Percentiles rank a stretch among this genome's conserved stretches.
These are phyloP conservation scores for Rhinatrema bivittatum DNA, from an alignment of 2,797 vertebrate species.

Conservation along the genomic window DNA sequence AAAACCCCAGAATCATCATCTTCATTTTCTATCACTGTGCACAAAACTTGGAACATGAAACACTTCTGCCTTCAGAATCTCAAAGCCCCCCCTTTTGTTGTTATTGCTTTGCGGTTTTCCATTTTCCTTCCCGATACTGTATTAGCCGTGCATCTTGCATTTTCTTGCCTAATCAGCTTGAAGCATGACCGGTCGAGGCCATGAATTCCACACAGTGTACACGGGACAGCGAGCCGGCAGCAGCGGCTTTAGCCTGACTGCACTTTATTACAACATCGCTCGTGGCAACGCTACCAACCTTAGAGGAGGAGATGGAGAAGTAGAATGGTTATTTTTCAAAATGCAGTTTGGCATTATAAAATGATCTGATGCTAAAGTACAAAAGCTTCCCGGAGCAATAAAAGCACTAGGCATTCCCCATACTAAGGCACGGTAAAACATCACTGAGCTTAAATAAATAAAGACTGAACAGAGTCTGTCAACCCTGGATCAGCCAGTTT, in stretches of 20 bases:
- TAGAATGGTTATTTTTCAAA: conserved; percentile 42
- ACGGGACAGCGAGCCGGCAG: conserved; percentile 22
- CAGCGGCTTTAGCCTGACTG: conserved; percentile 20
- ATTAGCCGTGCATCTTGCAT: too few relatives aligned
- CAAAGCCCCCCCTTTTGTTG: too few relatives aligned
- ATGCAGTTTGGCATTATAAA: conserved; percentile 44
- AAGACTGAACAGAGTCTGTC: too few relatives aligned
- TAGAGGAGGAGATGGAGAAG: conserved; percentile 31
- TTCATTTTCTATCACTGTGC: too few relatives aligned
- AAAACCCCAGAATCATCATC: too few relatives aligned
- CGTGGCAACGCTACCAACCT: conserved; percentile 27
- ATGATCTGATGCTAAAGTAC: conserved; percentile 44
- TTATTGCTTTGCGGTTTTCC: too few relatives aligned
- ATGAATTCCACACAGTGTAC: conserved; percentile 15
- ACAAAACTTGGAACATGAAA: too few relatives aligned
- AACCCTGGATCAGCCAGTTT: too few relatives aligned
- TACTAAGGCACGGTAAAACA: conserved; percentile 8
- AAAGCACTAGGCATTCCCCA: conserved; percentile 29
- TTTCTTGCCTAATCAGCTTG: conserved; percentile 15
- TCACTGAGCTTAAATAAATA: conserved; percentile 2
- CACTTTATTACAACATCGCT: conserved; percentile 39
- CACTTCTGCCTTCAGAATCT: too few relatives aligned
- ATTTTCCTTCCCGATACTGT: too few relatives aligned
- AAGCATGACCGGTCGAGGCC: conserved; percentile 14
- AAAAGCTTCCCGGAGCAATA: conserved; percentile 44